Evolutionary conservation across 1,140 invertebrate species (phyloP), one percentile per base, ranked within the genome.

Genomic region (Zaprionus kolodkinae): DNA sequence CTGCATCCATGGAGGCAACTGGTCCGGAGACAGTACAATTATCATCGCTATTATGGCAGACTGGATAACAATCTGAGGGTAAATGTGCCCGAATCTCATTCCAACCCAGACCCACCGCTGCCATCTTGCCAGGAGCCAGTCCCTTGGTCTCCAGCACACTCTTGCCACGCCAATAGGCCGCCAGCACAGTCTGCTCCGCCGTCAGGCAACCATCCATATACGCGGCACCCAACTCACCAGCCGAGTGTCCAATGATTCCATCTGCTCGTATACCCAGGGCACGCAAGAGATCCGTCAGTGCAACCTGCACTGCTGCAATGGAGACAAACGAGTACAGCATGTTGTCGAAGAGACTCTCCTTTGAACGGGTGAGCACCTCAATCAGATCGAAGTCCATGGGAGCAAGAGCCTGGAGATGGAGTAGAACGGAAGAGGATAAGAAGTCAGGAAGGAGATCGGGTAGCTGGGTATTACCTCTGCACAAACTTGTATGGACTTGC

Each of bases 151-250:
- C 97, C 64, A 96, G 84, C 72, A 99, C 97, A 83, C 96, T 97
- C 70, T 95, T 95, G 9, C 98, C 98, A 93, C 98, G 94, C 95
- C 96, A 97, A 91, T 98, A 99, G 35, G 98, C 98, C 36, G 97
- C 96, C 48, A 99, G 93, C 21, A 99, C 95, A 0, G 97, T 97
- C 93, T 99, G 98, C 91, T 99, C 98, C 3, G 95, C 95, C 13
- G 97, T 99, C 55, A 99, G 95, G 13, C 96, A 96, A 1, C 97
- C 98, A 94, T 99, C 99, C 64, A 98, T 98, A 93, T 99, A 99
- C 0, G 97, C 98, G 93, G 98, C 99, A 10, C 97, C 95, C 65
- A 99, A 93, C 94, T 99, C 98, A 21, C 98, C 98, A 1, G 98
- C 98, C 1, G 98, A 99, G 92, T 99, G 98, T 5, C 99, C 99